Evolutionary conservation across 2,888 invertebrate genomes (phyloP).

Genomic region (Cryptosula pallasiana): DNA sequence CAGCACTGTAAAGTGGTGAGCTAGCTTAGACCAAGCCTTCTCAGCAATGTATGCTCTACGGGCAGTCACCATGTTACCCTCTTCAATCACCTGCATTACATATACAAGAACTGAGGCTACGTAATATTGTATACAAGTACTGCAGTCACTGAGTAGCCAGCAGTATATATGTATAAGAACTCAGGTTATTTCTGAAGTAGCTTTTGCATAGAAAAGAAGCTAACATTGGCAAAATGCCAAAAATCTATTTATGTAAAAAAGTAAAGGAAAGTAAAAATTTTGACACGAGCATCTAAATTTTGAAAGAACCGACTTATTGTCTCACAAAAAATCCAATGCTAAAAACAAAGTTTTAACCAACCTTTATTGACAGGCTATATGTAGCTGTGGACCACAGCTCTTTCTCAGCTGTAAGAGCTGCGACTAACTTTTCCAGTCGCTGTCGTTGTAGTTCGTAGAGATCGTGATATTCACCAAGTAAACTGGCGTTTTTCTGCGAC

Average conservation of each 20-base stretch:
- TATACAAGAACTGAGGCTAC: neutral
- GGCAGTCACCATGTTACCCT: slow-evolving; percentile 46
- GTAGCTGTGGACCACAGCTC: slow-evolving; percentile 53
- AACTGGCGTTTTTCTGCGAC: slow-evolving; percentile 50
- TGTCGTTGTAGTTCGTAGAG: slow-evolving; percentile 52
- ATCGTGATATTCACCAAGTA: slow-evolving; percentile 52
- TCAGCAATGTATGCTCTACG: slow-evolving; percentile 49
- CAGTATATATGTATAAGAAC: too few species aligned
- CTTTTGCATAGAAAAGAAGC: too few species aligned
- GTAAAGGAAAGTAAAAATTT: too few species aligned
- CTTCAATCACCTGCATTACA: slow-evolving; percentile 44
- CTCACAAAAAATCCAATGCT: too few species aligned
- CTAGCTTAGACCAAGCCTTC: slow-evolving; percentile 51
- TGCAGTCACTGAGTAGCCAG: too few species aligned
- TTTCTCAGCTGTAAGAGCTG: slow-evolving; percentile 43
- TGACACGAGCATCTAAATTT: too few species aligned
- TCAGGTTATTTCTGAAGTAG: too few species aligned
- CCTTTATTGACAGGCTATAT: slow-evolving; percentile 52
- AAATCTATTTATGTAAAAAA: too few species aligned
- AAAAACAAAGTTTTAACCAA: too few species aligned
- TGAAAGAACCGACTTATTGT: too few species aligned
- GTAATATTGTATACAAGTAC: too few species aligned
- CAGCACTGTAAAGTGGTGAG: slow-evolving; percentile 49
- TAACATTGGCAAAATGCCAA: too few species aligned
- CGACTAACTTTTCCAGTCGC: slow-evolving; percentile 47